These are phyloP conservation scores for Zoanthus solanderi DNA, from an alignment of 92 coral and sea anemone genomes.

Conservation along the genomic window DNA sequence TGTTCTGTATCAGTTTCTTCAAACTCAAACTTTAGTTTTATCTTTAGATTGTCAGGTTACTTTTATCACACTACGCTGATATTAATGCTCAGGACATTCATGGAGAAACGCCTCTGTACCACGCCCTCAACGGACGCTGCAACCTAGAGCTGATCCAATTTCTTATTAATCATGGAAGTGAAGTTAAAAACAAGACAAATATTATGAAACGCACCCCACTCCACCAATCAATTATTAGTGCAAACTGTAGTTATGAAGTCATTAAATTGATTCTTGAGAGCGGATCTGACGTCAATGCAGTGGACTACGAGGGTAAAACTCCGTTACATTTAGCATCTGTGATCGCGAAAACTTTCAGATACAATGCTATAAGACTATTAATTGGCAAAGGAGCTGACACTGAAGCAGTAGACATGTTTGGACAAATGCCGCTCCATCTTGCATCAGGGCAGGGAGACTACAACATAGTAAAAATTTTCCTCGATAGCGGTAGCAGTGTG, in stretches of 20 bases:
- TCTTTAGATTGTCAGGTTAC: not conserved
- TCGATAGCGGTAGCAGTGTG: slow-evolving; percentile 18
- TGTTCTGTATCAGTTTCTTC: too few species aligned
- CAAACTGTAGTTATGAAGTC: slow-evolving; percentile 21
- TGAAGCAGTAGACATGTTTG: slow-evolving; percentile 26
- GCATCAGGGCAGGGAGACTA: slow-evolving; percentile 17
- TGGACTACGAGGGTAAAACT: slow-evolving; percentile 37
- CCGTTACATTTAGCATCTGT: slow-evolving; percentile 51
- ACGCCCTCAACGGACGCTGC: slow-evolving; percentile 45
- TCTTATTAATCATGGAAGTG: slow-evolving; percentile 23
- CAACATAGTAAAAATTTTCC: slow-evolving; percentile 11
- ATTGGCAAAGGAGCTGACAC: slow-evolving; percentile 16
- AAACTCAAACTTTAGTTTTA: too few species aligned
- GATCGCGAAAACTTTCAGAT: slow-evolving; percentile 20
- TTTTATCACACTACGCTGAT: slow-evolving; percentile 5
- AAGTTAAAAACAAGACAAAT: not conserved
- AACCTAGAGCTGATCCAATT: slow-evolving; percentile 34
- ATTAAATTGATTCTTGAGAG: slow-evolving; percentile 17
- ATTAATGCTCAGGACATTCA: slow-evolving; percentile 11
- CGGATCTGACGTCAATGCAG: slow-evolving; percentile 27
- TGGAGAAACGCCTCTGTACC: slow-evolving; percentile 45
- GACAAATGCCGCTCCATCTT: slow-evolving; percentile 22
- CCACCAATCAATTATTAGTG: slow-evolving; percentile 21
- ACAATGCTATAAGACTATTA: slow-evolving; percentile 27
- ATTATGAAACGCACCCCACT: slow-evolving; percentile 21